Conservation (phyloP, 2,113 vertebrate genomes). For the Petromus typicus region DNA sequence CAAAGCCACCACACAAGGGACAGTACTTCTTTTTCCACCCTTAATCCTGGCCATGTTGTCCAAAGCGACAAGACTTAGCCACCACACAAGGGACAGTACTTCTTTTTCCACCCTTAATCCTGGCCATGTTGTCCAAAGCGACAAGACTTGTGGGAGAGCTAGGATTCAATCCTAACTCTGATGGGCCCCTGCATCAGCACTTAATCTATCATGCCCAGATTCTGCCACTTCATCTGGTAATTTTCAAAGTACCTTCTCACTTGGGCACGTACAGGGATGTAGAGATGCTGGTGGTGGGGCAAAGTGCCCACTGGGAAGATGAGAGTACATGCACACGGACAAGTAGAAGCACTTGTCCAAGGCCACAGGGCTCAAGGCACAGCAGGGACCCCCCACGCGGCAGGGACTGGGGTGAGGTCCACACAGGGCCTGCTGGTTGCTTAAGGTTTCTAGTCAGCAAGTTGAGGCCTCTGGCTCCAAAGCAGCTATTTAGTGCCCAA, state of each 20-base stretch:
- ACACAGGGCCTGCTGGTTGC: neutral
- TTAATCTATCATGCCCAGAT: neutral
- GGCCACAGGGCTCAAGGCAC: neutral
- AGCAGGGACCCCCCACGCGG: neutral
- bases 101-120: neutral
- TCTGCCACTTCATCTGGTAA: no score
- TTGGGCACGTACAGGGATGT: neutral
- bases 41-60: neutral
- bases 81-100: neutral
- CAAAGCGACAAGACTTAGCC: neutral
- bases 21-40: neutral
- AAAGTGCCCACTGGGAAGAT: neutral
- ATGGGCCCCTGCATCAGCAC: no score
- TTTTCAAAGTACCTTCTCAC: neutral
- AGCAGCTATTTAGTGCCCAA: neutral
- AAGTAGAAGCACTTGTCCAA: neutral
- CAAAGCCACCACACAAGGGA: neutral
- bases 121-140: neutral
- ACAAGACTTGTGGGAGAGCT: neutral
- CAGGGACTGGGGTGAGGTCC: neutral
- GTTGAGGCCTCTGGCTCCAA: neutral
- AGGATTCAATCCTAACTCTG: neutral
- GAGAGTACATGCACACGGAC: neutral
- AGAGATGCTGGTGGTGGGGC: neutral
- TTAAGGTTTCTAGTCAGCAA: rapidly evolving